Evolutionary conservation across 2,797 vertebrate genomes (phyloP).

Genomic region (Aselliscus stoliczkanus): DNA sequence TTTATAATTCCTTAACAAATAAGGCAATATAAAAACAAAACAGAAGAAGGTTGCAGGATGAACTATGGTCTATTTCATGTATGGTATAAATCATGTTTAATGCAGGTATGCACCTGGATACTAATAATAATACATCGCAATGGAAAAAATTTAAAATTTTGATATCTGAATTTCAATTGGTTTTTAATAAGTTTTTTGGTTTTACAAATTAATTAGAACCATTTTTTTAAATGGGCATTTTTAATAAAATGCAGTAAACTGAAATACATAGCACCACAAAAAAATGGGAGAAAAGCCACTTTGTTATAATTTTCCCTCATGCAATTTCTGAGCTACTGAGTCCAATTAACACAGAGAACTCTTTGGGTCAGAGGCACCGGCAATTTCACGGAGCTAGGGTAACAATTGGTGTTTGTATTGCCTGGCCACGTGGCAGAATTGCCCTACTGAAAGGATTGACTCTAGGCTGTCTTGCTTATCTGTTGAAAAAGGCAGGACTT

Average conservation of each 20-base stretch:
- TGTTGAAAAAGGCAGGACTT: neutral
- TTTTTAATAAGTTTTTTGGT: conserved; percentile 38
- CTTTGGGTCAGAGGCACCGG: neutral
- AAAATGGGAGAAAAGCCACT: neutral
- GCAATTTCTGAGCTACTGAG: conserved; percentile 9
- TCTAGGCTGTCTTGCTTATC: neutral
- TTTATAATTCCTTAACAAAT: neutral
- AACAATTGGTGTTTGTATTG: neutral
- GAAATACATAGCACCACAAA: neutral
- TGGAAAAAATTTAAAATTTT: neutral
- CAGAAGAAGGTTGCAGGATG: neutral
- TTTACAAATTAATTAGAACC: neutral
- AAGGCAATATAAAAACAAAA: conserved; percentile 29
- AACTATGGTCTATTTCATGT: neutral
- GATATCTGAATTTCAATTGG: conserved; percentile 43
- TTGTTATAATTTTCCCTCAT: neutral
- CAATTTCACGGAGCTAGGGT: neutral
- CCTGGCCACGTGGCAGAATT: neutral
- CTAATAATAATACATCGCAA: neutral
- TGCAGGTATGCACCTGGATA: neutral
- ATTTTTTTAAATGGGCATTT: conserved; percentile 39
- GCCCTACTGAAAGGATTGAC: neutral
- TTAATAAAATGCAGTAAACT: conserved; percentile 31
- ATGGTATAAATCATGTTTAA: neutral
- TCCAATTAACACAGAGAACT: conserved; percentile 22